Conservation (phyloP, 2,888 invertebrate species). For the Octodonta nipae region DNA sequence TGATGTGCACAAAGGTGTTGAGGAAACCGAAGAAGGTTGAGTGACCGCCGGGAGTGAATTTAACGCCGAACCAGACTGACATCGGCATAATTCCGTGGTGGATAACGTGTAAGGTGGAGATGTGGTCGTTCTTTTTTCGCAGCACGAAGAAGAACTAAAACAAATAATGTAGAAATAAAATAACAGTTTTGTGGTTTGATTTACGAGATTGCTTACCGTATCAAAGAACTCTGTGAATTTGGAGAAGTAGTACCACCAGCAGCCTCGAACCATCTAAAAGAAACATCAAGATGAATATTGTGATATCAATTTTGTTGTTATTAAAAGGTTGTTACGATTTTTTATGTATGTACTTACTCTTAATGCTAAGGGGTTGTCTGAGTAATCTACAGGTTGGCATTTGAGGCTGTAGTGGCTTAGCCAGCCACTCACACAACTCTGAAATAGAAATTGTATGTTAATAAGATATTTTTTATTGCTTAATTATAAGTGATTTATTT, state of each 20-base stretch:
- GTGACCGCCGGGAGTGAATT: slow-evolving; percentile 63
- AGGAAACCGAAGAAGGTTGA: slow-evolving; percentile 85
- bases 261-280: slow-evolving; percentile 73
- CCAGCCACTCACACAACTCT: slow-evolving; percentile 48
- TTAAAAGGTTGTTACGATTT: neutral
- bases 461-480: too few relatives aligned
- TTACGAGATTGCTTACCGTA: slow-evolving; percentile 66
- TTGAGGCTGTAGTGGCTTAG: slow-evolving; percentile 55
- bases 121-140: slow-evolving; percentile 86
- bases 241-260: slow-evolving; percentile 95
- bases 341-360: slow-evolving; percentile 44
- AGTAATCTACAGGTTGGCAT: slow-evolving; percentile 74
- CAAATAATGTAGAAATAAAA: neutral
- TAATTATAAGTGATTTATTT: too few relatives aligned
- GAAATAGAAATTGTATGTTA: slow-evolving; percentile 2
- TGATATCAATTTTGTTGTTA: neutral
- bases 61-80: slow-evolving; percentile 67
- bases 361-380: slow-evolving; percentile 49
- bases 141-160: slow-evolving; percentile 75
- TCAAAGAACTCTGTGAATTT: slow-evolving; percentile 95
- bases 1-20: slow-evolving; percentile 87
- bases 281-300: neutral
- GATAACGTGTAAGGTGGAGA: slow-evolving; percentile 86
- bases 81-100: slow-evolving; percentile 96
- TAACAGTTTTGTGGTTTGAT: too few relatives aligned